Conservation (phyloP, 1,140 invertebrate genomes). For the Drosophila setifemur region DNA sequence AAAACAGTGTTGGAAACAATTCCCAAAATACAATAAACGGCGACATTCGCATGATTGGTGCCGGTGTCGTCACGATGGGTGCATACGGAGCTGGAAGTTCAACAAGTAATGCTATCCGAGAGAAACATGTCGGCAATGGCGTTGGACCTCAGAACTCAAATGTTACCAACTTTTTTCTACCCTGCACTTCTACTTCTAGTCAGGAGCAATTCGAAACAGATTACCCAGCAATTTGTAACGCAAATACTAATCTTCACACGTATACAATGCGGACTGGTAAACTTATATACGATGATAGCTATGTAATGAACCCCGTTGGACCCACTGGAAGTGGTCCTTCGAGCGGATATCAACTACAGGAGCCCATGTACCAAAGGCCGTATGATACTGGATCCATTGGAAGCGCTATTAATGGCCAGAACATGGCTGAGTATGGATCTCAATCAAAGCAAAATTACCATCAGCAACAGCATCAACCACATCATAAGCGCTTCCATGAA, state of each 20-base stretch:
- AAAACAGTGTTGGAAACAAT: slow-evolving; percentile 82
- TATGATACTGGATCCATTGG: slow-evolving; percentile 76
- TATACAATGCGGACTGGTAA: slow-evolving; percentile 91
- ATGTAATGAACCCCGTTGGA: slow-evolving; percentile 65
- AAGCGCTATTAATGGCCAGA: slow-evolving; percentile 53
- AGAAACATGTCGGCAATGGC: slow-evolving; percentile 84
- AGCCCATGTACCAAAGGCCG: slow-evolving; percentile 73
- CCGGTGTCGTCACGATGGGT: slow-evolving; percentile 9
- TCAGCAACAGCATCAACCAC: slow-evolving; percentile 20
- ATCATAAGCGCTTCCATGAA: slow-evolving; percentile 36
- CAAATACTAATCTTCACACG: slow-evolving; percentile 92
- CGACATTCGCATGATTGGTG: slow-evolving; percentile 34
- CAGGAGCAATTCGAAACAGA: slow-evolving; percentile 90
- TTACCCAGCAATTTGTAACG: slow-evolving; percentile 92
- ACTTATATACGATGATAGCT: slow-evolving; percentile 87
- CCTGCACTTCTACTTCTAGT: slow-evolving; percentile 89
- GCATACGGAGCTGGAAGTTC: neutral
- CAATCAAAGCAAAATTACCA: slow-evolving; percentile 35
- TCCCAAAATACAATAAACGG: slow-evolving; percentile 17
- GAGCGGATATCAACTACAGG: slow-evolving; percentile 57
- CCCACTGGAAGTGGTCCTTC: slow-evolving; percentile 4
- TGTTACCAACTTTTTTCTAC: slow-evolving; percentile 88
- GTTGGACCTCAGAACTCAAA: slow-evolving; percentile 81
- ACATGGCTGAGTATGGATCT: slow-evolving; percentile 44
- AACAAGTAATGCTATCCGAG: slow-evolving; percentile 52